Evolutionary conservation across 2,113 vertebrate species (phyloP).

Genomic region (Cyprinus carpio): DNA sequence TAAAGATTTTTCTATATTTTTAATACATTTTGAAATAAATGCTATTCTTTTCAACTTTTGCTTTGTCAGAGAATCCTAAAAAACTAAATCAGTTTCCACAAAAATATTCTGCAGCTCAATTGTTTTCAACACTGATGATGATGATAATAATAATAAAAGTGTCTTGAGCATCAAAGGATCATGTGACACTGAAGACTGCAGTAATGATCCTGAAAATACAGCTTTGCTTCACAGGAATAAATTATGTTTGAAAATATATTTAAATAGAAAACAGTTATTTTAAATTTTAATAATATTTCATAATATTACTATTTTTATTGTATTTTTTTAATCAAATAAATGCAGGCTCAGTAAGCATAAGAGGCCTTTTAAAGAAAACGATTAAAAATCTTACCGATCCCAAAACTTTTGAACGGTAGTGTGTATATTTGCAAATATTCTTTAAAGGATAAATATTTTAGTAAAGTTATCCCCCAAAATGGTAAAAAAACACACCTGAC

Average conservation of each 20-base stretch:
- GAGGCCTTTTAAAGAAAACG: neutral
- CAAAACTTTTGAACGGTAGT: neutral
- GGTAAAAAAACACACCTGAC: neutral
- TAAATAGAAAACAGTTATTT: neutral
- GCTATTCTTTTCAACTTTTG: neutral
- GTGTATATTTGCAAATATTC: neutral
- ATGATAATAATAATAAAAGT: neutral
- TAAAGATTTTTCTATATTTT: neutral
- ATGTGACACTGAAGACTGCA: neutral
- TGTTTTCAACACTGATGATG: neutral
- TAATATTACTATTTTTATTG: neutral
- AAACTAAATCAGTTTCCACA: neutral
- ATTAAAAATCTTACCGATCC: neutral
- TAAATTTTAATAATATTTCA: neutral
- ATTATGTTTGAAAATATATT: neutral
- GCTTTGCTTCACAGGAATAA: neutral
- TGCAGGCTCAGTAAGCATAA: neutral
- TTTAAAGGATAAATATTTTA: neutral
- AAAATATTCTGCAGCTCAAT: neutral
- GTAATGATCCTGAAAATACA: neutral
- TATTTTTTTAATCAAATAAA: neutral
- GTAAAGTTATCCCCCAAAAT: neutral
- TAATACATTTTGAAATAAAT: neutral
- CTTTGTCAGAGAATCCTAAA: neutral
- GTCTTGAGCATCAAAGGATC: neutral